Conservation (phyloP, 2,888 invertebrate genomes). For the Sturmia bella region DNA sequence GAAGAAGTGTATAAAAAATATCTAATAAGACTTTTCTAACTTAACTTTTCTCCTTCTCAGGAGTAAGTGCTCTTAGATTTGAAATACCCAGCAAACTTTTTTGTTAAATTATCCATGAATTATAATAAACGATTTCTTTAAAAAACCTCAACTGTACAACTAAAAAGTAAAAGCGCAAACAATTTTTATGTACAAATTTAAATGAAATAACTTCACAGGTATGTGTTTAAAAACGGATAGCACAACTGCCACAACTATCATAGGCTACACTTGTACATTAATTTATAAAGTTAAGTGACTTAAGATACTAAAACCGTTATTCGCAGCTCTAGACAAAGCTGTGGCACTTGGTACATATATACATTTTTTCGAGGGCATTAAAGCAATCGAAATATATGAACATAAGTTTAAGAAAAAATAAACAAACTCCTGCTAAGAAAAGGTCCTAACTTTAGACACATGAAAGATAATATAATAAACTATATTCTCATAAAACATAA, state of each 20-base stretch:
- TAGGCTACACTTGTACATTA: conserved; percentile 67
- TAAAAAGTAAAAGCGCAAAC: too few relatives aligned
- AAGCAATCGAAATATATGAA: conserved; percentile 8
- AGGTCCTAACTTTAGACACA: conserved; percentile 41
- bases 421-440: conserved; percentile 17
- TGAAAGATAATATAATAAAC: conserved; percentile 42
- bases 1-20: too few relatives aligned
- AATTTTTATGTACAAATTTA: too few relatives aligned
- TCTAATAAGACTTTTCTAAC: too few relatives aligned
- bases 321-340: not conserved
- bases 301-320: conserved; percentile 62
- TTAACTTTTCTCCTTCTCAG: too few relatives aligned
- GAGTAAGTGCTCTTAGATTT: too few relatives aligned
- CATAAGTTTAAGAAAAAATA: not conserved
- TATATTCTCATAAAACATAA: conserved; percentile 37
- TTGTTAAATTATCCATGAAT: too few relatives aligned
- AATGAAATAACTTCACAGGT: too few relatives aligned
- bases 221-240: too few relatives aligned
- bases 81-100: too few relatives aligned
- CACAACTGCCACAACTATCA: conserved; percentile 68
- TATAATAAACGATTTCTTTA: too few relatives aligned
- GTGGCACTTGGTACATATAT: not conserved
- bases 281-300: conserved; percentile 70
- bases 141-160: too few relatives aligned
- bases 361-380: not conserved